Evolutionary conservation across 2,113 vertebrate species (phyloP).

Genomic region (Maccullochella peelii): DNA sequence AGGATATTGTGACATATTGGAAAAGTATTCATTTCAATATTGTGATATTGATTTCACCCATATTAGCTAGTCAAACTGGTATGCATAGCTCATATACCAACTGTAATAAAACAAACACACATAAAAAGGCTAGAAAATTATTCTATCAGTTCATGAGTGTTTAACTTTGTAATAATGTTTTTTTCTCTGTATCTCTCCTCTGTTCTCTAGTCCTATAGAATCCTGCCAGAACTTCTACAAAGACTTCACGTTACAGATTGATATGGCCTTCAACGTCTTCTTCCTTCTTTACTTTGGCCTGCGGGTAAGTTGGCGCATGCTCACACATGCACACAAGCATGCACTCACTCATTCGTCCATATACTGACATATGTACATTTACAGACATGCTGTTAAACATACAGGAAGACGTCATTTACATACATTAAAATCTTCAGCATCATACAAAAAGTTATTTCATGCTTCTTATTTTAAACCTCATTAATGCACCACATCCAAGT

Average conservation of each 20-base stretch:
- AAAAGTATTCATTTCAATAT: background rate
- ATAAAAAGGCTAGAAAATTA: background rate
- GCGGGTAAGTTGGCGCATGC: slow-evolving; percentile 88
- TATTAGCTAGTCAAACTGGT: background rate
- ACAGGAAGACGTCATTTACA: background rate
- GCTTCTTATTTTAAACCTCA: background rate
- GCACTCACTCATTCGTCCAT: background rate
- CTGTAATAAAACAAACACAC: background rate
- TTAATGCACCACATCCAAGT: background rate
- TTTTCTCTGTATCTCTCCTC: slow-evolving; percentile 17
- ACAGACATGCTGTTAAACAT: background rate
- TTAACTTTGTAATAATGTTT: slow-evolving; percentile 12
- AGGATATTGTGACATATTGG: background rate
- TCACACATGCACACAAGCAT: slow-evolving; percentile 3
- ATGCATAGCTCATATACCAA: background rate
- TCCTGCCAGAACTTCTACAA: slow-evolving; percentile 99
- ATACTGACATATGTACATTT: background rate
- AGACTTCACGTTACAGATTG: slow-evolving; percentile 99
- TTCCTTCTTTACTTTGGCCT: slow-evolving; percentile 99
- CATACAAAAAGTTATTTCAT: background rate
- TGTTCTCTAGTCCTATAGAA: slow-evolving; percentile 94
- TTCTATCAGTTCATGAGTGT: background rate
- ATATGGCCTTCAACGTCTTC: slow-evolving; percentile 99
- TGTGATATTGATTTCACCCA: background rate
- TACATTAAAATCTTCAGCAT: background rate